Percentiles rank a stretch among this genome's conserved stretches.
Evolutionary conservation across 2,113 vertebrate species (phyloP).

Genomic region (Vanacampus margaritifer): DNA sequence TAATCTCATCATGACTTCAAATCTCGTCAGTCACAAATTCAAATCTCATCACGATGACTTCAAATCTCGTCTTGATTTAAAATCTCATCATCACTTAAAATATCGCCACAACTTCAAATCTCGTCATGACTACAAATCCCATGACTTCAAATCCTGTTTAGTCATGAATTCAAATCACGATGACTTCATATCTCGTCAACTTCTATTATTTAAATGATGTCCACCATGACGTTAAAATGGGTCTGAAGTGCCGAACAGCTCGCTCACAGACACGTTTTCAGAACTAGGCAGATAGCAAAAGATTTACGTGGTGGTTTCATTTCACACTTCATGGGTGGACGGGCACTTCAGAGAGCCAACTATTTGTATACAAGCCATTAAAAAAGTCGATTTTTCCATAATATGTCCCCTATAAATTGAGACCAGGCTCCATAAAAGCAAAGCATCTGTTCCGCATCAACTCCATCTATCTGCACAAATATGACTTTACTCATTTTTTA

Average conservation of each 20-base stretch:
- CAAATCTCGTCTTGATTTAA: too few species aligned
- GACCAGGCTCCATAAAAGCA: background rate
- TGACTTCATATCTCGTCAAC: too few species aligned
- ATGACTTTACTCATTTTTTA: conserved; percentile 35
- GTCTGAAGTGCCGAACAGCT: background rate
- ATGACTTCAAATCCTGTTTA: too few species aligned
- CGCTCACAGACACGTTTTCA: background rate
- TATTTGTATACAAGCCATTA: conserved; percentile 4
- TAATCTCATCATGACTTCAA: too few species aligned
- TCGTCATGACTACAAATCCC: too few species aligned
- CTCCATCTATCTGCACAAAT: conserved; percentile 21
- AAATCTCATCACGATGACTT: too few species aligned
- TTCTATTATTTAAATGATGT: background rate
- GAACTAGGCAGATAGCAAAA: background rate
- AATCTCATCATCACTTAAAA: too few species aligned
- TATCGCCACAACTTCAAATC: too few species aligned
- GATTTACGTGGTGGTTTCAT: background rate
- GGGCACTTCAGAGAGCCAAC: background rate
- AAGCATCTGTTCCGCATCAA: background rate
- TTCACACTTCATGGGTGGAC: background rate
- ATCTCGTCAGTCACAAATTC: too few species aligned
- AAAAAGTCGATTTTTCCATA: background rate
- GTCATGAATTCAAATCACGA: too few species aligned
- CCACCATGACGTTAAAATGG: background rate
- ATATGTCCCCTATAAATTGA: background rate